phyloP scores from a whole-genome alignment of 2,888 invertebrate species.

The Amphiduros pacificus region DNA sequence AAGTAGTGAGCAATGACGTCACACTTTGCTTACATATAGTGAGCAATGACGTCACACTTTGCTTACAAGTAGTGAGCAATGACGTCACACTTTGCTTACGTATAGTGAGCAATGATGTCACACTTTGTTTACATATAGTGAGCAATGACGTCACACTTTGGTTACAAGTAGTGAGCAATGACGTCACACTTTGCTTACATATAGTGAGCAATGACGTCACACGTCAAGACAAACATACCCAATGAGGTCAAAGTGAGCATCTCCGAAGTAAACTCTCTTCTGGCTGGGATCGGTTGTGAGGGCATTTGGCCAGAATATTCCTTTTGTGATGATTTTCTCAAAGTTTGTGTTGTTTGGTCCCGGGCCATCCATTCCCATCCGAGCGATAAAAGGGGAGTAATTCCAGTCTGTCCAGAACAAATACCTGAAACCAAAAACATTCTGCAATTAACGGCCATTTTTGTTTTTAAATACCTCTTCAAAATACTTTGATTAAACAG shows the following conservation, averaged over 20 bases:
- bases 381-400: constrained; percentile 87
- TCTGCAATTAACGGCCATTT: neutral
- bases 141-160: too few relatives aligned
- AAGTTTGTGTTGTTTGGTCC: too few relatives aligned
- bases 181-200: too few relatives aligned
- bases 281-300: constrained; percentile 95
- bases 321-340: constrained; percentile 76
- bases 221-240: constrained; percentile 31
- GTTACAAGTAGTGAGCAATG: too few relatives aligned
- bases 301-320: constrained; percentile 93
- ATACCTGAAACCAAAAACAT: constrained; percentile 59
- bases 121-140: too few relatives aligned
- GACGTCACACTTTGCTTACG: too few relatives aligned
- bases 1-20: too few relatives aligned
- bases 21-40: too few relatives aligned
- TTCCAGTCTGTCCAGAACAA: constrained; percentile 93
- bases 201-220: too few relatives aligned
- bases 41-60: too few relatives aligned
- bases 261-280: constrained; percentile 93
- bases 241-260: constrained; percentile 66
- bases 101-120: too few relatives aligned
- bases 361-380: constrained; percentile 95
- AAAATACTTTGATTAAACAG: neutral
- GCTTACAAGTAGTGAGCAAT: too few relatives aligned
- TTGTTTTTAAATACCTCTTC: neutral